Percentiles rank a stretch among this genome's conserved stretches.
Evolutionary conservation across 2,113 vertebrate genomes (phyloP).

Genomic region (Ceyx cyanopectus): DNA sequence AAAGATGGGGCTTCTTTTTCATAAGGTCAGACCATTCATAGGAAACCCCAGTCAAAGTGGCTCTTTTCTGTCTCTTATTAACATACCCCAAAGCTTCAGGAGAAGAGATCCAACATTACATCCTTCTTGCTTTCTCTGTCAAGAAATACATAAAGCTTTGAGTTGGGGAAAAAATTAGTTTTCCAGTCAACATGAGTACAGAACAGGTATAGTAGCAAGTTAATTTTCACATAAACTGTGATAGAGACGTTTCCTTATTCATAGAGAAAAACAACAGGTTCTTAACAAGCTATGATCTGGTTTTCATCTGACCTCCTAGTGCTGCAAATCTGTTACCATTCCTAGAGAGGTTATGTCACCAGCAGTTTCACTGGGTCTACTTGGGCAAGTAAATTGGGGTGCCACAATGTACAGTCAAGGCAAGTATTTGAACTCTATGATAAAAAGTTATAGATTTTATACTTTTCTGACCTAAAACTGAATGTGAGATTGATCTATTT

Average conservation of each 20-base stretch:
- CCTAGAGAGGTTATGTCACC: not conserved
- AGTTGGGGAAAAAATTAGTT: not conserved
- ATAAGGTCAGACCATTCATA: not conserved
- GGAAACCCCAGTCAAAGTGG: not conserved
- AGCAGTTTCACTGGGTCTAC: not conserved
- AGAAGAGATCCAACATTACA: not conserved
- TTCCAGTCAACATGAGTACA: not conserved
- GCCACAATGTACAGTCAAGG: not conserved
- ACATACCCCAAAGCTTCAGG: not conserved
- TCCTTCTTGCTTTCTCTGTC: not conserved
- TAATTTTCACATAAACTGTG: not conserved
- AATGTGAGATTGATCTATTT: not conserved
- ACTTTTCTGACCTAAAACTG: not conserved
- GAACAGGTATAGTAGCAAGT: not conserved
- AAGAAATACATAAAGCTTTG: not conserved
- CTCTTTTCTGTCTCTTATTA: not conserved
- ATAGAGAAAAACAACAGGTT: not conserved
- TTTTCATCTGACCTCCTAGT: not conserved
- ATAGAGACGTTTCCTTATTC: not conserved
- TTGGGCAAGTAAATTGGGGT: accelerated
- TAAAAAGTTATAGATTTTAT: not conserved
- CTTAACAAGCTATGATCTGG: not conserved
- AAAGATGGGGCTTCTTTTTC: not conserved
- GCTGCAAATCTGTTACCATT: not conserved
- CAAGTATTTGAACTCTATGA: not conserved